Percentiles rank a stretch among this genome's conserved stretches.
phyloP scores from a whole-genome alignment of 1,140 invertebrate species.

The Halotydeus destructor region DNA sequence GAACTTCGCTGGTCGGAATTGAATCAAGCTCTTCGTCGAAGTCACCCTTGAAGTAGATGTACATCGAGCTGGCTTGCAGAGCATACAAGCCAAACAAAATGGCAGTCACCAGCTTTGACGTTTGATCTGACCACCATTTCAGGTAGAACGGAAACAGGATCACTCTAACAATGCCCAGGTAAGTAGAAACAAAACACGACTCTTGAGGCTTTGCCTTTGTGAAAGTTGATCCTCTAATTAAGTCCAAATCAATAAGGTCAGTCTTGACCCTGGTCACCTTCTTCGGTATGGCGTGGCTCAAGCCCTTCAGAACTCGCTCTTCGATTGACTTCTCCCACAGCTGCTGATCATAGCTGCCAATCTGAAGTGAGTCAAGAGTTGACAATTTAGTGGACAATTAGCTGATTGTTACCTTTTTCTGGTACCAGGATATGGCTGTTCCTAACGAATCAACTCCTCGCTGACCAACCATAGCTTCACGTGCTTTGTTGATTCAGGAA shows the following conservation, averaged over 20 bases:
- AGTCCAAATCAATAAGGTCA: conserved; percentile 82
- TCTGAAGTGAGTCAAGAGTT: conserved; percentile 29
- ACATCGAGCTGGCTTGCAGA: conserved; percentile 14
- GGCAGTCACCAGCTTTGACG: conserved; percentile 10
- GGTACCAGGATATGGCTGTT: conserved; percentile 15
- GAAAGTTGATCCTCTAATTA: conserved; percentile 46
- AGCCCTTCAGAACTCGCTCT: conserved; percentile 56
- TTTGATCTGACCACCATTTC: conserved; percentile 21
- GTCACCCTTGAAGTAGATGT: conserved; percentile 11
- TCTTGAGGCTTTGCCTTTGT: conserved; percentile 27
- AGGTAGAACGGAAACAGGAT: conserved; percentile 26
- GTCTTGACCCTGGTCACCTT: conserved; percentile 67
- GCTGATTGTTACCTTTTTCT: conserved; percentile 14
- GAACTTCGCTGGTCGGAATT: conserved; percentile 36
- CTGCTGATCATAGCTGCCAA: conserved; percentile 85
- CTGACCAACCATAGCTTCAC: too few species aligned
- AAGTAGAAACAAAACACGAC: conserved; percentile 25
- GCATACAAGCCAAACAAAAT: conserved; percentile 15
- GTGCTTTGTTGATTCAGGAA: too few species aligned
- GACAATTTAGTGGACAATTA: background rate
- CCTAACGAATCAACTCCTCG: conserved; percentile 8
- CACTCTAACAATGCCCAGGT: conserved; percentile 24
- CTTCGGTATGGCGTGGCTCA: conserved; percentile 53
- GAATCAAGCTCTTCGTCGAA: conserved; percentile 3
- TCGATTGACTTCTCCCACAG: conserved; percentile 88